Conservation (phyloP, 2,797 vertebrate genomes). For the Thaleichthys pacificus region DNA sequence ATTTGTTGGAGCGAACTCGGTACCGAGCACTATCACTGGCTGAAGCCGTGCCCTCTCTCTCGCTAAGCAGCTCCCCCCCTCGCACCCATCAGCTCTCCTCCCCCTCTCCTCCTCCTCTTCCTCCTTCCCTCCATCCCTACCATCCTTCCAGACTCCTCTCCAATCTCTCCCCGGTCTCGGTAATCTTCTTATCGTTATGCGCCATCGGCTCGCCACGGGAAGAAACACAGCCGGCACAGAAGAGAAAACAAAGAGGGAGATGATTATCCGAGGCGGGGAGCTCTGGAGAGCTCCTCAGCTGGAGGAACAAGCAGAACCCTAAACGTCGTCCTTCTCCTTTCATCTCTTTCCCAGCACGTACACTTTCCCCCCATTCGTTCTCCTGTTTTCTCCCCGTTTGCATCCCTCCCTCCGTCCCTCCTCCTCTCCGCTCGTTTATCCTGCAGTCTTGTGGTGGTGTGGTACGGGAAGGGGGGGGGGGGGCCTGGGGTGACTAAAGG, state of each 20-base stretch:
- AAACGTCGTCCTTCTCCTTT: not conserved
- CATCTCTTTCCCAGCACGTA: not conserved
- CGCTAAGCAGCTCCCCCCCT: not conserved
- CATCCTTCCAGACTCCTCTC: no score
- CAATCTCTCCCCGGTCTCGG: constrained; percentile 4
- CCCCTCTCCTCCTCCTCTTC: constrained; percentile 20
- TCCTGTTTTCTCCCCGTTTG: not conserved
- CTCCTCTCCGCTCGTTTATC: constrained; percentile 1
- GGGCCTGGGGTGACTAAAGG: no score
- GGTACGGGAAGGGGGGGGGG: no score
- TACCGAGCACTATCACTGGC: constrained; percentile 38
- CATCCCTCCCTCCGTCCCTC: not conserved
- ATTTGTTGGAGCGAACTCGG: constrained; percentile 58
- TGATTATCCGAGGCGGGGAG: constrained; percentile 23
- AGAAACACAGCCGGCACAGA: not conserved
- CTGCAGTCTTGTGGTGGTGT: not conserved
- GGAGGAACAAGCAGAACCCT: no score
- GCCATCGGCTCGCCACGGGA: not conserved
- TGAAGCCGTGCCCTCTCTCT: constrained; percentile 1
- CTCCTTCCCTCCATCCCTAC: not conserved
- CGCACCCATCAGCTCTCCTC: constrained; percentile 21
- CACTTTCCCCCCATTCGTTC: not conserved
- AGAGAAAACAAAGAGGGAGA: constrained; percentile 20
- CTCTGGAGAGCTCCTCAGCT: constrained; percentile 5
- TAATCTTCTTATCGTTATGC: not conserved